Base-by-base conservation (phyloP, 2,113 vertebrate genomes). In the Ascaphus truei region DNA sequence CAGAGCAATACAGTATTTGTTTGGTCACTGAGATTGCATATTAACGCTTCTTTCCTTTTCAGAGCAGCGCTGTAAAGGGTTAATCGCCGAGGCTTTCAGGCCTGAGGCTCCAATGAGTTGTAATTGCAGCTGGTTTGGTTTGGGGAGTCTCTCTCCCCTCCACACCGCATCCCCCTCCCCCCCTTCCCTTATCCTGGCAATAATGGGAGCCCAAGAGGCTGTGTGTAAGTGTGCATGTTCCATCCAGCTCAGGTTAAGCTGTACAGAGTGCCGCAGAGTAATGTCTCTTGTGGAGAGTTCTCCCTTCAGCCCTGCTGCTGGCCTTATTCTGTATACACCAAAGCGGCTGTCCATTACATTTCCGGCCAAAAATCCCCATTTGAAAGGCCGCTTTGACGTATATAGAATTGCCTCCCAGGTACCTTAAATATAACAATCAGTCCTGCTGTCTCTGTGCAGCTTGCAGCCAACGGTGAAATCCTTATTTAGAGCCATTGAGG, bases 41-140 rank as follows among this genome's bases (percentile, higher is more conserved):
- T 61, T 61, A 61, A 61, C 31, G 39, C 37, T 47, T 62, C 39
- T 62, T 62, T 62, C 31, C 59, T 41, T 62, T 62, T 62, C 59
- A 62, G 41, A 62, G 59, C 59, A 62, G 59, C 41, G 48, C 59
- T 48, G 23, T 47, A 47, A 62, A 29, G 41, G 59, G 16, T 62
- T n/a, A n/a, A n/a, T n/a, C n/a, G n/a, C 23, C 59, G 45, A 29
- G 59, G 59, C 33, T 48, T 62, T 47, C 41, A 47, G 37, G 27
- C 55, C 55, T 33, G 37, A 23, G 56, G 39, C 56, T 37, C 56
- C 31, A 59, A 15, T 59, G 33, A 34, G 20, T 39, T 37, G 39
- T 59, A 25, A 59, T 59, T 62, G n/a, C 15, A 43, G n/a, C n/a
- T n/a, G n/a, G n/a, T n/a, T 61, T 26, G 39, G 36, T 60, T 47